Conservation (phyloP, 2,888 invertebrate species). For the Pimpla rufipes region DNA sequence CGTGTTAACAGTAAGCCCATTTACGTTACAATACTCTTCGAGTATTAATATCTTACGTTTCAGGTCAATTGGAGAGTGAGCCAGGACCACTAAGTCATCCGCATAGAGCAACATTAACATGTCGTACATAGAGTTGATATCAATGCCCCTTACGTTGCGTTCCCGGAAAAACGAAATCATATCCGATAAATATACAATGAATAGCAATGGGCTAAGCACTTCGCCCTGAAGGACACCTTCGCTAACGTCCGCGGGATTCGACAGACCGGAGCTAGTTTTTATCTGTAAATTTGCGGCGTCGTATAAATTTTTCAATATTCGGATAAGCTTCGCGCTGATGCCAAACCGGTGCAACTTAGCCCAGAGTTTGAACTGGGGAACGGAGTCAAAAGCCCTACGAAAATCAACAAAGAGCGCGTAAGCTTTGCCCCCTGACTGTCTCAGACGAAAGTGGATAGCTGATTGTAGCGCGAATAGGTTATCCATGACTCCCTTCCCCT, state of each 20-base stretch:
- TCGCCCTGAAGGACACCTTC: conserved; percentile 29
- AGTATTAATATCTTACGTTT: conserved; percentile 17
- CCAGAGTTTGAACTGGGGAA: conserved; percentile 34
- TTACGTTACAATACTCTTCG: conserved; percentile 18
- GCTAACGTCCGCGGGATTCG: conserved; percentile 1
- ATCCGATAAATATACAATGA: conserved; percentile 11
- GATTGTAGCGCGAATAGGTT: conserved; percentile 20
- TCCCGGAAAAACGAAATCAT: conserved; percentile 2
- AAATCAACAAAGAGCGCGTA: conserved; percentile 27
- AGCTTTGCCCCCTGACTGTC: background rate
- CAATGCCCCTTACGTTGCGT: conserved; percentile 3
- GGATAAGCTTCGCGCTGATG: conserved; percentile 21
- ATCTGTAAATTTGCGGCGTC: background rate
- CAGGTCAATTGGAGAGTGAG: background rate
- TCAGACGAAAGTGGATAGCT: conserved; percentile 15
- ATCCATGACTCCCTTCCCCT: background rate
- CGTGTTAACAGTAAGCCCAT: conserved; percentile 30
- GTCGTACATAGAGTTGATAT: conserved; percentile 11
- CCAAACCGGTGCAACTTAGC: conserved; percentile 8
- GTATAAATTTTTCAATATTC: conserved; percentile 24
- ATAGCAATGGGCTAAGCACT: conserved; percentile 13
- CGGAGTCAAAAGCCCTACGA: conserved; percentile 28
- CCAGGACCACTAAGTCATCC: conserved; percentile 8
- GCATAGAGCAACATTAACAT: conserved; percentile 6
- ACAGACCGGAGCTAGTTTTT: conserved; percentile 6